Conservation (phyloP, 1,140 invertebrate genomes). For the Yoshiicerus persimilis region DNA sequence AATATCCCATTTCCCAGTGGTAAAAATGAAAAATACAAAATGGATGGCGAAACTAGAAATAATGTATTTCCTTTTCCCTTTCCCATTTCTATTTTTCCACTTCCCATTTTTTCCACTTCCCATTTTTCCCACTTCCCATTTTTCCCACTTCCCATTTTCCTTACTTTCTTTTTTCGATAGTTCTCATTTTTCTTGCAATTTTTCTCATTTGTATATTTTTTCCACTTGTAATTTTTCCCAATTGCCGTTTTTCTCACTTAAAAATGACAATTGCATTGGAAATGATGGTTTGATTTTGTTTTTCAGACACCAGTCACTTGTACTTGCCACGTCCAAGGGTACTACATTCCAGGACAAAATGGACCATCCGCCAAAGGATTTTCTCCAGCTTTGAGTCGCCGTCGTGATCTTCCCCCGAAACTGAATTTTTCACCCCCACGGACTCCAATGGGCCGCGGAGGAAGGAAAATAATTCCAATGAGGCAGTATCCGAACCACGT, state of each 20-base stretch:
- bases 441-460: constrained; percentile 53
- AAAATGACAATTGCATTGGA: not conserved
- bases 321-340: constrained; percentile 77
- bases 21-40: too few relatives aligned
- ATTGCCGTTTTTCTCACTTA: too few relatives aligned
- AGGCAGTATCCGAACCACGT: not conserved
- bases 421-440: constrained; percentile 64
- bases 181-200: not conserved
- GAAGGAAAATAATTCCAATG: constrained; percentile 13
- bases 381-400: constrained; percentile 22
- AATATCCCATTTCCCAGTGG: too few relatives aligned
- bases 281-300: not conserved
- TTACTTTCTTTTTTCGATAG: too few relatives aligned
- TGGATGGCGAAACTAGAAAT: too few relatives aligned
- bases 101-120: too few relatives aligned
- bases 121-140: too few relatives aligned
- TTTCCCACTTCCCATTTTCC: too few relatives aligned
- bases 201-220: not conserved
- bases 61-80: too few relatives aligned
- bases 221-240: too few relatives aligned
- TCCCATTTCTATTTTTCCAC: too few relatives aligned
- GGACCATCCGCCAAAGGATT: constrained; percentile 6
- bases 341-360: constrained; percentile 47
- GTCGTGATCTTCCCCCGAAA: constrained; percentile 40
- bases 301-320: constrained; percentile 75